A percentile compares a stretch with the other conserved stretches of the same genome.
Conservation (phyloP, 2,113 vertebrate species). For the Cricetomys ansorgei region DNA sequence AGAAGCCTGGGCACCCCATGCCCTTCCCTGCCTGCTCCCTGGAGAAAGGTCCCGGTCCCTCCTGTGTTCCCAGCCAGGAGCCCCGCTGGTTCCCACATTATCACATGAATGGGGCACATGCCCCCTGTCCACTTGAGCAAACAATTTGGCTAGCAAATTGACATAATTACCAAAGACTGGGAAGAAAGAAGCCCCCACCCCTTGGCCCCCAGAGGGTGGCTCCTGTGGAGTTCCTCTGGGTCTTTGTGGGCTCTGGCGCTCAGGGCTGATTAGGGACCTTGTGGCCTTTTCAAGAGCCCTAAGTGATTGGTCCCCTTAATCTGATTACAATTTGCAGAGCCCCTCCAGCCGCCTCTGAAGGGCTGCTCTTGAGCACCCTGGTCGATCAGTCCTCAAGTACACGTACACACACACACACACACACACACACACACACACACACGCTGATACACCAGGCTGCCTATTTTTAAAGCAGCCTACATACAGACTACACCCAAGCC, state of each 20-base stretch:
- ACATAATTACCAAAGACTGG: conserved; percentile 96
- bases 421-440: not conserved
- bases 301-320: conserved; percentile 94
- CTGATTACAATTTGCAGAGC: conserved; percentile 97
- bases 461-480: not conserved
- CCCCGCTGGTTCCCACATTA: conserved; percentile 87
- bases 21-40: not conserved
- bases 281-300: conserved; percentile 90
- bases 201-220: conserved; percentile 89
- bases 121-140: conserved; percentile 89
- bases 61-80: conserved; percentile 82
- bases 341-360: conserved; percentile 86
- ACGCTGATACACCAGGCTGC: not conserved
- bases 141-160: conserved; percentile 98
- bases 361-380: conserved; percentile 78
- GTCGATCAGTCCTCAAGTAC: not conserved
- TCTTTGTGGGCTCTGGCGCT: conserved; percentile 94
- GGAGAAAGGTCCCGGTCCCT: conserved; percentile 52
- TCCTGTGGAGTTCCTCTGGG: conserved; percentile 94
- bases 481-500: not conserved
- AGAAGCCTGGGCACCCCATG: conserved; percentile 6
- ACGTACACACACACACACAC: conserved; percentile 79
- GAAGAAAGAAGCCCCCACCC: conserved; percentile 88
- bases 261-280: conserved; percentile 96
- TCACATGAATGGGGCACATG: conserved; percentile 90